A percentile compares a stretch with the other conserved stretches of the same genome.
Conservation (phyloP, 2,888 invertebrate species). For the Ennomos fuscantarius region DNA sequence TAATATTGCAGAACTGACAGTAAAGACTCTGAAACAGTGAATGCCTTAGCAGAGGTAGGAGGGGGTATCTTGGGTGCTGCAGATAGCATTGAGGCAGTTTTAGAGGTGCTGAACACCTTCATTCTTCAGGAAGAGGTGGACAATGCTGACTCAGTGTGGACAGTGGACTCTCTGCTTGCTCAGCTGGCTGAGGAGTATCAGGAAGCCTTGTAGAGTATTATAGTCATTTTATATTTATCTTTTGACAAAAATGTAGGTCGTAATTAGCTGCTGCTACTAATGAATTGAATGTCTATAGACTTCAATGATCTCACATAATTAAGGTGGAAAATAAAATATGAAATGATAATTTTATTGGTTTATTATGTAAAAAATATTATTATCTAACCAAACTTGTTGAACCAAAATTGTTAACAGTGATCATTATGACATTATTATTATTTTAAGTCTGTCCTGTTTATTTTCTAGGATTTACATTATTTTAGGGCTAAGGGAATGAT, state of each 20-base stretch:
- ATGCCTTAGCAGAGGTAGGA: slow-evolving; percentile 69
- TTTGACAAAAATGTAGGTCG: too few species aligned
- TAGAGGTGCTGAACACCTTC: slow-evolving; percentile 67
- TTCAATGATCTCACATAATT: too few species aligned
- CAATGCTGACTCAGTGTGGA: slow-evolving; percentile 74
- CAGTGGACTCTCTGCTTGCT: slow-evolving; percentile 70
- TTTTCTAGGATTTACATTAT: slow-evolving; percentile 10
- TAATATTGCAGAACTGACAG: slow-evolving; percentile 53
- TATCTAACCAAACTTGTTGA: slow-evolving; percentile 23
- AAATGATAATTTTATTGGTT: slow-evolving; percentile 12
- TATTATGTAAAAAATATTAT: slow-evolving; percentile 40
- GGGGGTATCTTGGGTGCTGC: slow-evolving; percentile 64
- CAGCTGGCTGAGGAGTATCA: slow-evolving; percentile 66
- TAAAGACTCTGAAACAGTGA: slow-evolving; percentile 72
- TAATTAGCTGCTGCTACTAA: too few species aligned
- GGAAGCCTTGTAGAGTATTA: slow-evolving; percentile 33
- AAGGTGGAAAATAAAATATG: too few species aligned
- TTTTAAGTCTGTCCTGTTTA: slow-evolving; percentile 4
- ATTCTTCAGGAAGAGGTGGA: slow-evolving; percentile 71
- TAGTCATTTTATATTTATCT: too few species aligned
- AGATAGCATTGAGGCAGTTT: slow-evolving; percentile 69
- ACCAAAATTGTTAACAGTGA: slow-evolving; percentile 9
- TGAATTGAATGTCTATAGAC: too few species aligned
- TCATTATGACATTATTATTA: neutral
- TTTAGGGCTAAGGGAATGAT: slow-evolving; percentile 24